phyloP scores from a whole-genome alignment of 1,140 invertebrate species.

The Triops cancriformis region DNA sequence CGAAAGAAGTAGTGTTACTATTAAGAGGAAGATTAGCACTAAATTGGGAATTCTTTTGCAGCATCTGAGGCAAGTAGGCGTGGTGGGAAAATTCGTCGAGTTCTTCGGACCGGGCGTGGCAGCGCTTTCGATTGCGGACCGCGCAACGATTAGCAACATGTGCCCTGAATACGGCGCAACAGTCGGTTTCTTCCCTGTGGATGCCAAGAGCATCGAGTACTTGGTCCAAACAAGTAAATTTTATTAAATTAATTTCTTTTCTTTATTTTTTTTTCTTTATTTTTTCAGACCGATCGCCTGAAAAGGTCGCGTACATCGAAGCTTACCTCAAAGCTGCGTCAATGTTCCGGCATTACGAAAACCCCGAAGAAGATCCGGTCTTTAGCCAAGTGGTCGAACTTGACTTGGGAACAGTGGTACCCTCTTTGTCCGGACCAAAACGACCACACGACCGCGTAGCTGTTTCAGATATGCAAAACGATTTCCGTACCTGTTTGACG shows the following conservation, averaged over 20 bases:
- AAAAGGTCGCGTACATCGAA: slow-evolving; percentile 74
- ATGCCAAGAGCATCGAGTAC: slow-evolving; percentile 74
- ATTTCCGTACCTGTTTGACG: slow-evolving; percentile 78
- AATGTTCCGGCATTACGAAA: slow-evolving; percentile 76
- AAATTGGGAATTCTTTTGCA: slow-evolving; percentile 37
- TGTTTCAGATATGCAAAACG: slow-evolving; percentile 78
- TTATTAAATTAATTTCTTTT: slow-evolving; percentile 21
- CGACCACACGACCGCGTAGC: slow-evolving; percentile 91
- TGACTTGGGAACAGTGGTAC: slow-evolving; percentile 79
- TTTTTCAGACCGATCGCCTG: slow-evolving; percentile 63
- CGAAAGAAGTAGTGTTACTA: not conserved
- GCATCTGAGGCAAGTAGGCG: slow-evolving; percentile 85
- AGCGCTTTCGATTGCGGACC: slow-evolving; percentile 84
- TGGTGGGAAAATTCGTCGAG: slow-evolving; percentile 97
- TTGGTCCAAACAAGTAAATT: slow-evolving; percentile 75
- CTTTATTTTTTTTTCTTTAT: slow-evolving; percentile 34
- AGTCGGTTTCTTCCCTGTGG: slow-evolving; percentile 91
- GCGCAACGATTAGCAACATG: slow-evolving; percentile 95
- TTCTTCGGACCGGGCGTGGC: slow-evolving; percentile 91
- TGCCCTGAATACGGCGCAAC: slow-evolving; percentile 97
- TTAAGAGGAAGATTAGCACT: not conserved
- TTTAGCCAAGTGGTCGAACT: slow-evolving; percentile 80
- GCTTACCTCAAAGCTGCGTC: slow-evolving; percentile 69
- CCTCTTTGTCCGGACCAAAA: slow-evolving; percentile 93
- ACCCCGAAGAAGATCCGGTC: slow-evolving; percentile 68